Conservation (phyloP, 1,140 invertebrate species). For the Lucilia sericata region DNA sequence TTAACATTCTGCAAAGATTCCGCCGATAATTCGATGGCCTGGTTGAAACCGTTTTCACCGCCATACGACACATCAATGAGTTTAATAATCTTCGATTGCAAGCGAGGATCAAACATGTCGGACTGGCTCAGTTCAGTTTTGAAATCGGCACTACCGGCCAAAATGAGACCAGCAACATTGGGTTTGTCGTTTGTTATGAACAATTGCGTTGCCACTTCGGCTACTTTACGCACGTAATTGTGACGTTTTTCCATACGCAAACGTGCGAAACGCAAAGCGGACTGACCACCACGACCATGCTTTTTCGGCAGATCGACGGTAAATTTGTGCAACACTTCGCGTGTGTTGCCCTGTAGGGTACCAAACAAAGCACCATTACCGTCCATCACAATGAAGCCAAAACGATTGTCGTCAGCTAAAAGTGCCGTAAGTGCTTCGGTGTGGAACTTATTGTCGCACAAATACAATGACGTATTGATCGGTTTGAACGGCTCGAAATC, state of each 20-base stretch:
- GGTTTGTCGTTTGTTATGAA: constrained; percentile 99
- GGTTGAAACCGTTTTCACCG: constrained; percentile 99
- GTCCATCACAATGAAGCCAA: constrained; percentile 99
- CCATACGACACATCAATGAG: constrained; percentile 99
- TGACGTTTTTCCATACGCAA: constrained; percentile 99
- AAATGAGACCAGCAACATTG: constrained; percentile 95
- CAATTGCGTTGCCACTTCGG: constrained; percentile 96
- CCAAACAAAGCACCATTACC: constrained; percentile 99
- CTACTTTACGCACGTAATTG: constrained; percentile 99
- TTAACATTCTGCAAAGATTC: constrained; percentile 99
- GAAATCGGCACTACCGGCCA: constrained; percentile 99
- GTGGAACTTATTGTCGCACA: constrained; percentile 99
- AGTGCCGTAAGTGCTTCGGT: constrained; percentile 96
- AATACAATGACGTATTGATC: constrained; percentile 98
- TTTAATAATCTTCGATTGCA: constrained; percentile 99
- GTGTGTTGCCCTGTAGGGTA: constrained; percentile 86
- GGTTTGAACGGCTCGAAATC: constrained; percentile 99
- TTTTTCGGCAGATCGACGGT: constrained; percentile 99
- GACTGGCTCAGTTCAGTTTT: constrained; percentile 99
- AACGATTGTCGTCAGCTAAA: constrained; percentile 98
- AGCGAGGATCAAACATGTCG: constrained; percentile 99
- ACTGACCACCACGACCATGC: constrained; percentile 99
- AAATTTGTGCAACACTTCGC: constrained; percentile 94
- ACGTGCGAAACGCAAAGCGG: constrained; percentile 98
- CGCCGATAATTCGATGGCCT: constrained; percentile 97